Base-by-base conservation (phyloP, 53 echinoderm and acorn worm species). In the Glandiceps talaboti region DNA sequence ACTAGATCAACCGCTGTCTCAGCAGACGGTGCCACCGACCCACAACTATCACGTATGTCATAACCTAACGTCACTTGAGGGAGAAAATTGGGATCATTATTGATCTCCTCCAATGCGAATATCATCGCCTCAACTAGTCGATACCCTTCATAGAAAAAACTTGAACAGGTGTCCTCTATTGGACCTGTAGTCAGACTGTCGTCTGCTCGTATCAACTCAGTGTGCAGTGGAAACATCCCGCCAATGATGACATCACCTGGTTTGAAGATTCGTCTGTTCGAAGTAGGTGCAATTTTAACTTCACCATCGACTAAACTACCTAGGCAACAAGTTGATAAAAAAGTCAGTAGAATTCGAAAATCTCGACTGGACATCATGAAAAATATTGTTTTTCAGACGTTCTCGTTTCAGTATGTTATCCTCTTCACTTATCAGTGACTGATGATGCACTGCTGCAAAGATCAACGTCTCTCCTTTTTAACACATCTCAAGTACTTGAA, bases 51-150 rank as follows among this genome's bases (percentile, higher is more conserved):
- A 28, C 83, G 83, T 77, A 93, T 90, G 75, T 90, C 90, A 77
- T 93, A 93, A 33, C 85, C 88, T 31, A 93, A 83, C 0, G 83
- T 75, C 74, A 90, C 74, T 31, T 84, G 78, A 26, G 6, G 79
- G 6, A 93, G 85, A 64, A 91, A 77, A 76, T 84, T 86, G 0
- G 89, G 81, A 14, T 76, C 31, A 29, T 79, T 75, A 76, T 93
- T 93, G 82, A 93, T 93, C 80, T 93, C 93, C 33, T 93, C 86
- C 28, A 93, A 84, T 72, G 93, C 93, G 82, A 82, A 93, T 76
- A 86, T 90, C 88, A 93, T 93, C 30, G 86, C 86, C 78, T 86
- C 73, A 33, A 90, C 90, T 29, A 88, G 86, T 0, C 89, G 86
- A 82, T 90, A 90, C 14, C 90, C 87, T 25, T 87, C 79, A 73